Evolutionary conservation across 1,140 invertebrate genomes (phyloP), one percentile per base, ranked within the genome.

Genomic region (Cardiocondyla obscurior): DNA sequence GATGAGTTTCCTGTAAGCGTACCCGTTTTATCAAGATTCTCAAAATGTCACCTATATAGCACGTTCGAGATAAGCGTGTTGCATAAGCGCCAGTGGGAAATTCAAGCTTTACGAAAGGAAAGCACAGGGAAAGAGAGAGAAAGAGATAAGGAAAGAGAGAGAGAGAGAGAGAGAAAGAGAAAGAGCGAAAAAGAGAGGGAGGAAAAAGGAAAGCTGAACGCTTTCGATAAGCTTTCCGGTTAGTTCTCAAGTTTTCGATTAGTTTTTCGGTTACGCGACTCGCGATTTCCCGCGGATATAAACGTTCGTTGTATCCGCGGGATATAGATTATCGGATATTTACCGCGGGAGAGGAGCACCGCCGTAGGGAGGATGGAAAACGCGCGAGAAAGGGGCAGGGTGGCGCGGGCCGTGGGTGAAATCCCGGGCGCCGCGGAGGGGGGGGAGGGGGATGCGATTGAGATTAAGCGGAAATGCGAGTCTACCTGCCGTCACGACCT

Each of bases 321-420:
- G 74, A 77, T 77, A 77, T 79, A 79, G 74, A 79, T 79, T 79
- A 79, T 79, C 62, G 74, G 74, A 79, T 79, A 79, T 79, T 69
- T 79, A 79, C 74, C 62, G 62, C 62, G 74, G n/a, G n/a, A 39
- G 62, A 42, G 5, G 58, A 46, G 62, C 39, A 46, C 42, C 62
- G 12, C 46, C 64, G 22, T 10, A 8, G 6, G 25, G 33, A 67
- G 33, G 22, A 16, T 3, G 46, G 33, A 16, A 39, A 28, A 64
- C n/a, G 72, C 30, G 46, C n/a, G 74, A 10, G 30, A 22, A 39
- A 19, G 16, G 22, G 16, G 7, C 16, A 1, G 25, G n/a, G 12
- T n/a, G 36, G 14, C n/a, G 10, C 14, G 25, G 25, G 49, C 69
- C 12, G 28, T 10, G 39, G n/a, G 22, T 3, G n/a, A 39, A 28